Conservation (phyloP, 2,113 vertebrate genomes). For the Calonectris borealis region DNA sequence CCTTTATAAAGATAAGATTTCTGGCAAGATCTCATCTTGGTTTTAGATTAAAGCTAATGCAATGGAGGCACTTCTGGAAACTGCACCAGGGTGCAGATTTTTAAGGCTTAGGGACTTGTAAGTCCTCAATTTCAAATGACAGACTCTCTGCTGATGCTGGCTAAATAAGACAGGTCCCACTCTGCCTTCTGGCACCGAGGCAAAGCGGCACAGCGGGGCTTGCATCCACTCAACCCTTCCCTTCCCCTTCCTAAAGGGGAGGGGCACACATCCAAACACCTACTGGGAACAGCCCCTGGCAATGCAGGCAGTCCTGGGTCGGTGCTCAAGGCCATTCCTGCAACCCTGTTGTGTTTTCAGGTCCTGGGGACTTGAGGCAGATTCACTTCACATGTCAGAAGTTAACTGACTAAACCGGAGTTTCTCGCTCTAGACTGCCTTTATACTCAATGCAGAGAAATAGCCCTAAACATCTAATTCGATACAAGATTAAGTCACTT, state of each 20-base stretch:
- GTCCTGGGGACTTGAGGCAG: not conserved
- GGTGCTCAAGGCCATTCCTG: not conserved
- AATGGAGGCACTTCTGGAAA: not conserved
- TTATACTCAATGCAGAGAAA: not conserved
- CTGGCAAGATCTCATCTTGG: not conserved
- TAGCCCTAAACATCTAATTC: not conserved
- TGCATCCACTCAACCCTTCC: not conserved
- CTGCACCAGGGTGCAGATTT: not conserved
- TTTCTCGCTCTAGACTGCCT: not conserved
- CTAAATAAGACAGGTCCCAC: not conserved
- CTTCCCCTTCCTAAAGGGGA: not conserved
- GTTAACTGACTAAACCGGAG: not conserved
- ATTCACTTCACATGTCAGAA: not conserved
- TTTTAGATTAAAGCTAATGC: not conserved
- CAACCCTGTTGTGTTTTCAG: not conserved
- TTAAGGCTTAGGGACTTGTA: not conserved
- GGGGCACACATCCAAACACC: fast-evolving
- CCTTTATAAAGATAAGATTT: not conserved
- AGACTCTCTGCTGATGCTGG: not conserved
- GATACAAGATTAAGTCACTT: not conserved
- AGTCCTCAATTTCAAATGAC: not conserved
- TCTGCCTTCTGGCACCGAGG: not conserved
- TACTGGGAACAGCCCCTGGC: not conserved
- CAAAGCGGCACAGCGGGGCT: fast-evolving
- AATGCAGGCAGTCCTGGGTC: not conserved